Base-by-base conservation (phyloP, 2,888 invertebrate species). In the Agriopis aurantiaria region DNA sequence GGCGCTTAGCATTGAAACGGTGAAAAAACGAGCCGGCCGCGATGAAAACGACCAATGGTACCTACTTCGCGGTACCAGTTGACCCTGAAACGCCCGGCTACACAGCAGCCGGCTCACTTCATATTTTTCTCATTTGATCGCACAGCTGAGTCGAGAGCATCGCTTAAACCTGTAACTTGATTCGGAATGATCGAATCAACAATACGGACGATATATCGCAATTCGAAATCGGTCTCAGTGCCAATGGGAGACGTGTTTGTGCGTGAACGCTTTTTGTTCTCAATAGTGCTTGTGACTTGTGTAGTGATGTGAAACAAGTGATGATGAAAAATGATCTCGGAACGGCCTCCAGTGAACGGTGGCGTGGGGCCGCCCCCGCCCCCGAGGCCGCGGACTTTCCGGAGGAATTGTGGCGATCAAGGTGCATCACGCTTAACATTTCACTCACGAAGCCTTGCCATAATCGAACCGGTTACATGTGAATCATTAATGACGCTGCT, bases 331-430 rank as follows among this genome's bases (percentile, higher is more conserved):
- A 94, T 94, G 94, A 87, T 92, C 82, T 88, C 90, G 81, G 92
- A 94, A 82, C 93, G 91, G 84, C 88, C 88, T 80, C 87, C 86
- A 82, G 85, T 87, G 86, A 89, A 88, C 78, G 86, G 95, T 87
- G 86, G 93, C 85, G 82, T 89, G 85, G 82, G 91, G n/a, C 86
- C 85, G 58, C 88, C 94, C 60, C 87, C 86, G 69, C 88, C 88
- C 75, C 89, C 91, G 79, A 91, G 92, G 86, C 93, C 93, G 73
- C 88, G 93, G 83, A 95, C 93, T 80, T 93, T 95, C 66, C 91
- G 95, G 78, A 90, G 95, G 83, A 95, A 95, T 83, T 94, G 95
- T 78, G 96, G 95, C 82, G 96, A 96, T 85, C 94, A 94, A 95
- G 95, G 95, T 95, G 88, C 85, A 86, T 78, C 82, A 76, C 75